These are phyloP conservation scores for Gallinago media DNA, from an alignment of 2,113 vertebrate genomes.

Conservation along the genomic window DNA sequence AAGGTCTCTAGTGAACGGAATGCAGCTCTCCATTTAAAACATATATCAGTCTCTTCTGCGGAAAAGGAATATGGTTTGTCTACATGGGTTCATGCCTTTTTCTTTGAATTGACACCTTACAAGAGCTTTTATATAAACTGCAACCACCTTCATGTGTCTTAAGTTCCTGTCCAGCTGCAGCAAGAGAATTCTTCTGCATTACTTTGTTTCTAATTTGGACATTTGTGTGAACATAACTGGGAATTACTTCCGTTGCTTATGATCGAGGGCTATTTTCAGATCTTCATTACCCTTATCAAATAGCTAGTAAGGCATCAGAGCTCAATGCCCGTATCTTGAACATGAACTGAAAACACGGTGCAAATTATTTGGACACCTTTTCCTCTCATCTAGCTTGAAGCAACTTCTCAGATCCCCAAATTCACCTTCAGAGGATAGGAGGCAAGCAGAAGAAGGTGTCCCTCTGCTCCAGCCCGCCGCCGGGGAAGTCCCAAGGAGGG, in stretches of 20 bases:
- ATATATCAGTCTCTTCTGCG: not conserved
- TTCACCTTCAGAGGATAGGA: too few species aligned
- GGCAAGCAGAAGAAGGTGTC: fast-evolving
- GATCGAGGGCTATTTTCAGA: not conserved
- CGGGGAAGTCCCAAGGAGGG: not conserved
- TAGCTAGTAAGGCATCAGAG: not conserved
- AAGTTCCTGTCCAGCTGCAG: not conserved
- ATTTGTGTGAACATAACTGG: not conserved
- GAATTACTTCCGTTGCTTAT: not conserved
- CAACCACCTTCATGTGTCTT: not conserved
- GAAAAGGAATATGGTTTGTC: not conserved
- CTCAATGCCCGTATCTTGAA: not conserved
- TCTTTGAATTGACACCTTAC: not conserved
- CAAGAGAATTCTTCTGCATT: not conserved
- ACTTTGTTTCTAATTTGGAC: not conserved
- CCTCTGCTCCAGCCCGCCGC: not conserved
- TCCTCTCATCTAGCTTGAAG: not conserved
- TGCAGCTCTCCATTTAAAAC: not conserved
- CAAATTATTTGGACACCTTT: too few species aligned
- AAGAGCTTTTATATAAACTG: not conserved
- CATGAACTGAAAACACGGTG: not conserved
- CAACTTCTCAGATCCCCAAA: not conserved
- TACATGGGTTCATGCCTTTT: not conserved
- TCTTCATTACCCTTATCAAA: not conserved
- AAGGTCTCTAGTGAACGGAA: not conserved